phyloP scores from a whole-genome alignment of 2,113 vertebrate genomes.

The Dasyprocta punctata region DNA sequence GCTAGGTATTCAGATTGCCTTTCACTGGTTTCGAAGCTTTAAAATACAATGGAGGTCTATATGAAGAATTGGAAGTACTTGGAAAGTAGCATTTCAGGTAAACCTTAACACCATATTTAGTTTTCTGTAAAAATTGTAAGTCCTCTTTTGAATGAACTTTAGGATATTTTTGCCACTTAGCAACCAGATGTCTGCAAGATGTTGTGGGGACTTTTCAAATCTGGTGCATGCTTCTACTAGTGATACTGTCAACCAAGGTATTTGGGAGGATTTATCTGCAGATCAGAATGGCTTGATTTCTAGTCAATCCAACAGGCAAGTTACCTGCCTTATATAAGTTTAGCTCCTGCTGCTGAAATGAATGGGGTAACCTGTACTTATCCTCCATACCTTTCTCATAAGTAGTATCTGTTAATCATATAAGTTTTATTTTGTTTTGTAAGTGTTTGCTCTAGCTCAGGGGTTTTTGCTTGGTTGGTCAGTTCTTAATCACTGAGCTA shows the following conservation, averaged over 20 bases:
- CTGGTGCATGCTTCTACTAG: background rate
- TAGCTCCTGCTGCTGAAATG: background rate
- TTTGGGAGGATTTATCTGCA: background rate
- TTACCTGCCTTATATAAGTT: background rate
- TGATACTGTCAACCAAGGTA: background rate
- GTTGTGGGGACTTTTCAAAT: background rate
- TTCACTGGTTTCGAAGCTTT: background rate
- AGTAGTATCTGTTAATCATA: background rate
- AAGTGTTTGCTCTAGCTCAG: background rate
- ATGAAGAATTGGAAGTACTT: background rate
- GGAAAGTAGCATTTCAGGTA: background rate
- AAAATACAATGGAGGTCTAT: background rate
- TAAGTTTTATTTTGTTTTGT: background rate
- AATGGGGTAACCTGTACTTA: background rate
- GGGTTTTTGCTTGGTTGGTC: background rate
- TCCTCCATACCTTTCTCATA: background rate
- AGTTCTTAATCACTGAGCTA: background rate
- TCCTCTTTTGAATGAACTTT: background rate
- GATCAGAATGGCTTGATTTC: background rate
- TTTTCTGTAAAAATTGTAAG: background rate
- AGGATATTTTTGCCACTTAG: background rate
- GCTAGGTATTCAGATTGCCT: background rate
- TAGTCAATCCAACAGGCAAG: background rate
- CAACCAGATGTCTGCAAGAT: background rate
- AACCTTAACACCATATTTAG: background rate